A percentile compares a stretch with the other conserved stretches of the same genome.
Evolutionary conservation across 1,140 invertebrate genomes (phyloP).

Genomic region (Piezodorus guildinii): DNA sequence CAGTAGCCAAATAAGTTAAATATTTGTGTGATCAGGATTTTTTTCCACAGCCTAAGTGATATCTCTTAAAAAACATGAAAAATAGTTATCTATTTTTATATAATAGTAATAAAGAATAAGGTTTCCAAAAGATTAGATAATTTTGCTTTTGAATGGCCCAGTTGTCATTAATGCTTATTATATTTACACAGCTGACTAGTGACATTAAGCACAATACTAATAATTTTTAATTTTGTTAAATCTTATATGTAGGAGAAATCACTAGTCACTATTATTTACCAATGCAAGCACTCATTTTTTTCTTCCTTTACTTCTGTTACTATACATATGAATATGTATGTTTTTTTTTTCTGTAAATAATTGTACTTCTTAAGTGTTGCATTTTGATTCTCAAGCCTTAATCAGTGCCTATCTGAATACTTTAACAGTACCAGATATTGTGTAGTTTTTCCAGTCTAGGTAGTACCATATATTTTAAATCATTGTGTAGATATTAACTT

Average conservation of each 20-base stretch:
- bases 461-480: too few relatives aligned
- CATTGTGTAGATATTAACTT: too few relatives aligned
- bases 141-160: too few relatives aligned
- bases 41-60: slow-evolving; percentile 5
- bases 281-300: slow-evolving; percentile 4
- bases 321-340: too few relatives aligned
- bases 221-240: neutral
- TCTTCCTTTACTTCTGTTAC: neutral
- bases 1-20: slow-evolving; percentile 13
- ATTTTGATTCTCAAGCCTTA: slow-evolving; percentile 19
- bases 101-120: neutral
- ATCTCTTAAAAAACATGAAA: neutral
- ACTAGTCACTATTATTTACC: neutral
- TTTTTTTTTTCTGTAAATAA: too few relatives aligned
- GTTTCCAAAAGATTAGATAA: neutral
- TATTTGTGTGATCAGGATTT: slow-evolving; percentile 7
- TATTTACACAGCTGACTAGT: slow-evolving; percentile 6
- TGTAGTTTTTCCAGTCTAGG: too few relatives aligned
- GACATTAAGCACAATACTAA: neutral
- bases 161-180: too few relatives aligned
- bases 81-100: slow-evolving; percentile 12
- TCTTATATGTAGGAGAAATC: neutral
- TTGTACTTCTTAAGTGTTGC: slow-evolving; percentile 9
- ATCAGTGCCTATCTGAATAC: slow-evolving; percentile 18
- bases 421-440: too few relatives aligned